Base-by-base conservation (phyloP, 1,140 invertebrate genomes). In the Glossosoma conforme region DNA sequence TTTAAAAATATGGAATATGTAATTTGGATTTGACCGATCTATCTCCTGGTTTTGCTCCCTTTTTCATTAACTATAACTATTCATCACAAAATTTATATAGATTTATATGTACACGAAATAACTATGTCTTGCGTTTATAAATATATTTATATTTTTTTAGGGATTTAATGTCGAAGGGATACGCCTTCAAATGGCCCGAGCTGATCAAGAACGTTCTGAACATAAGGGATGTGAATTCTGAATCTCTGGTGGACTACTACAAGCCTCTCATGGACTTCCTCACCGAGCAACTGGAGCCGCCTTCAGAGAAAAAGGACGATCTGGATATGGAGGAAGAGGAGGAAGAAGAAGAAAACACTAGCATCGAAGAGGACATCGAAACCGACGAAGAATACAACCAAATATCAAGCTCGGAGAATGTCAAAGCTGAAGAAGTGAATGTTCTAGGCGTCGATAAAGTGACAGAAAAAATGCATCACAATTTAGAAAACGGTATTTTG, bases 181-280 rank as follows among this genome's bases (percentile, higher is more conserved):
- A 56, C 8, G 49, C 54, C 2, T 53, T 58, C 18, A 60, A 63
- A 32, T 64, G 64, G 59, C 37, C 54, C 22, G 44, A 54, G 24
- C 47, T 68, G 9, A 36, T 65, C 2, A 50, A 54, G 8, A 60
- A 59, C 14, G 28, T 62, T 41, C 63, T 61, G 30, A 49, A 55
- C 19, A 52, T 68, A n/a, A 53, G 56, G n/a, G 61, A 66, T 9
- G 38, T 68, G 2, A 51, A 48, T 15, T 37, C 62, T 3, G 42
- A 57, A 15, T 38, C 65, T 6, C 20, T 73, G 1, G 25, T 68
- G 11, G 57, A 65, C 18, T 70, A 68, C 49, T 73, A 64, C 48
- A 49, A 62, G 44, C 67, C 68, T 1, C 55, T 70, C 14, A 54
- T 62, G 43, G 54, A 62, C 5, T 72, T 67, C 47, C 54, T 73